phyloP scores from a whole-genome alignment of 2,113 vertebrate species.

The Phyllostomus hastatus region DNA sequence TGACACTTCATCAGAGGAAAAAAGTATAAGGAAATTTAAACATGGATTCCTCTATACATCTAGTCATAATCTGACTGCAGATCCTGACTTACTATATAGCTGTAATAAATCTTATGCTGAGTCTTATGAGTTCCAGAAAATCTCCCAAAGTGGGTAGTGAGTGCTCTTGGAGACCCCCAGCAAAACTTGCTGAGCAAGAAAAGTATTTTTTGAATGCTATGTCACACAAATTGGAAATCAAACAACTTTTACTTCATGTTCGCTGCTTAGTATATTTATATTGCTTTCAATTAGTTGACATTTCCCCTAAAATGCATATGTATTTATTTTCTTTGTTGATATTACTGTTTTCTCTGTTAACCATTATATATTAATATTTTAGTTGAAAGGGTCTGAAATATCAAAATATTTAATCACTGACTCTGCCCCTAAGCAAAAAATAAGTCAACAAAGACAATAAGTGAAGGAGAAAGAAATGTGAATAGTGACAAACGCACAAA shows the following conservation, averaged over 20 bases:
- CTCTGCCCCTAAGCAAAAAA: neutral
- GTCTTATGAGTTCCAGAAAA: neutral
- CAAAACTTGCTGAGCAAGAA: neutral
- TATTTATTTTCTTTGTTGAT: conserved; percentile 10
- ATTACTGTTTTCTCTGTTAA: neutral
- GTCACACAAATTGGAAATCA: neutral
- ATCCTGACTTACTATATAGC: neutral
- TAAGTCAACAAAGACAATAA: neutral
- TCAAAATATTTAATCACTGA: neutral
- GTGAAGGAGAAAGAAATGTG: neutral
- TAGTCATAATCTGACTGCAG: neutral
- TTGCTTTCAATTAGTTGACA: neutral
- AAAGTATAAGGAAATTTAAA: neutral
- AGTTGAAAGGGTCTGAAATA: neutral
- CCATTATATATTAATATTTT: neutral
- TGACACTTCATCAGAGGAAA: neutral
- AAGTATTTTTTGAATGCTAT: neutral
- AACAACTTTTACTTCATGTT: neutral
- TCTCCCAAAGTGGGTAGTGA: neutral
- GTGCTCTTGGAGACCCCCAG: neutral
- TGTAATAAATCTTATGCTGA: neutral
- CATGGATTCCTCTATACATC: neutral
- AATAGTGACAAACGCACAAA: neutral
- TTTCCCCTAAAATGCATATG: neutral
- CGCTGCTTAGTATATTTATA: neutral